A percentile compares a stretch with the other conserved stretches of the same genome.
phyloP scores from a whole-genome alignment of 2,888 invertebrate species.

The Oligia fasciuncula region DNA sequence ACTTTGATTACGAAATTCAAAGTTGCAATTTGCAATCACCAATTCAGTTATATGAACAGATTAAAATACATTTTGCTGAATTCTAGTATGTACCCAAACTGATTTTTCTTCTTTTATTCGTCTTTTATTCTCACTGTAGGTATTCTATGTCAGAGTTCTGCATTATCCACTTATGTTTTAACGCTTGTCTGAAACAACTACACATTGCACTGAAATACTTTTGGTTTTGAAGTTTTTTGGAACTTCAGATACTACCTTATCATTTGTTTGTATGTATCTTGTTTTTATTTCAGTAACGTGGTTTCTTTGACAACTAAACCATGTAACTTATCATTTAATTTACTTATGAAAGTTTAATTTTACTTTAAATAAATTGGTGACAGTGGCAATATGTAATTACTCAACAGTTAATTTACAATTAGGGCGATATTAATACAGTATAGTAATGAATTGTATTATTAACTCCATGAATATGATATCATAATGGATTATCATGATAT shows the following conservation, averaged over 20 bases:
- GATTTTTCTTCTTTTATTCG: neutral
- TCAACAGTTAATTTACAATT: neutral
- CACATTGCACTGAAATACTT: neutral
- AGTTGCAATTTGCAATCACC: neutral
- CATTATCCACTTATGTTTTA: no score
- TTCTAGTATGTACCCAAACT: neutral
- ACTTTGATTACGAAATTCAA: constrained; percentile 3
- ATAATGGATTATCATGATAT: neutral
- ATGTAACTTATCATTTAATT: neutral
- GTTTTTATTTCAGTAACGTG: neutral
- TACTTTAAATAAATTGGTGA: neutral
- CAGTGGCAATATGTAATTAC: neutral
- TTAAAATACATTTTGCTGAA: neutral
- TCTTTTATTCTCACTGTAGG: neutral
- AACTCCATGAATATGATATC: neutral
- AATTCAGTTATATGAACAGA: neutral
- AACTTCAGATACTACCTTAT: neutral
- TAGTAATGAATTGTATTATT: neutral
- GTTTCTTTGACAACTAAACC: neutral
- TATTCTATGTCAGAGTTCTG: neutral
- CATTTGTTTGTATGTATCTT: neutral
- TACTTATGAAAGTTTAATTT: neutral
- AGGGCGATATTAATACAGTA: neutral
- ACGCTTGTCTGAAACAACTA: no score
- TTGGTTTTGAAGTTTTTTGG: neutral